These are phyloP conservation scores for Elegia similella DNA, from an alignment of 2,888 invertebrate species.

Conservation along the genomic window DNA sequence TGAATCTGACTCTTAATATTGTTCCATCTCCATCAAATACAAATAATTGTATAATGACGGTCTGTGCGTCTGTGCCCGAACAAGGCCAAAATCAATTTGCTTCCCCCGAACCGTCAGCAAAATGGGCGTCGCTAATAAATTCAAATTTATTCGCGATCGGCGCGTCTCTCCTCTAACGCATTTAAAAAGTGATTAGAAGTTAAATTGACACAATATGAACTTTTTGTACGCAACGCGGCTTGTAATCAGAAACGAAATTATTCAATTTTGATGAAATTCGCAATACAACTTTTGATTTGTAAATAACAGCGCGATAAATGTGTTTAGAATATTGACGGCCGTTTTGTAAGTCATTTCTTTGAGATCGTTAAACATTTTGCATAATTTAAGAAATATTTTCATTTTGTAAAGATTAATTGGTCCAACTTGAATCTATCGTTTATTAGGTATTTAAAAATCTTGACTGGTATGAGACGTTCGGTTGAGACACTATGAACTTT, in stretches of 20 bases:
- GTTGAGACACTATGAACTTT: too few relatives aligned
- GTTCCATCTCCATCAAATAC: constrained; percentile 11
- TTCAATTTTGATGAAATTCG: constrained; percentile 66
- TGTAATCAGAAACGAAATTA: constrained; percentile 72
- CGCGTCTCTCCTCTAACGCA: constrained; percentile 70
- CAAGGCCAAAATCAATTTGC: constrained; percentile 62
- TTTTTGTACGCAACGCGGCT: constrained; percentile 65
- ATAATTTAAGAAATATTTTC: too few relatives aligned
- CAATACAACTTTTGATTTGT: constrained; percentile 26
- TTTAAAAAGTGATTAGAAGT: constrained; percentile 82
- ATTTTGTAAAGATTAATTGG: too few relatives aligned
- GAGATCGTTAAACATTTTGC: background rate
- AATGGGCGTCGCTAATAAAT: constrained; percentile 73
- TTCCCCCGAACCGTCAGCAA: constrained; percentile 66
- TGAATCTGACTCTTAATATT: background rate
- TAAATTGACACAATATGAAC: constrained; percentile 81
- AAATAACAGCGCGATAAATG: constrained; percentile 7
- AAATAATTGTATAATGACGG: constrained; percentile 15
- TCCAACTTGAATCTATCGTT: too few relatives aligned
- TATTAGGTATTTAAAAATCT: too few relatives aligned
- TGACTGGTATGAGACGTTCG: too few relatives aligned
- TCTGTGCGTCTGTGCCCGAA: constrained; percentile 4
- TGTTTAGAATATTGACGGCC: background rate
- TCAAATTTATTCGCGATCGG: constrained; percentile 80
- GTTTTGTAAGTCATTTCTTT: background rate